These are phyloP conservation scores for Pomacea canaliculata DNA, from an alignment of 2,888 invertebrate species.

Conservation along the genomic window DNA sequence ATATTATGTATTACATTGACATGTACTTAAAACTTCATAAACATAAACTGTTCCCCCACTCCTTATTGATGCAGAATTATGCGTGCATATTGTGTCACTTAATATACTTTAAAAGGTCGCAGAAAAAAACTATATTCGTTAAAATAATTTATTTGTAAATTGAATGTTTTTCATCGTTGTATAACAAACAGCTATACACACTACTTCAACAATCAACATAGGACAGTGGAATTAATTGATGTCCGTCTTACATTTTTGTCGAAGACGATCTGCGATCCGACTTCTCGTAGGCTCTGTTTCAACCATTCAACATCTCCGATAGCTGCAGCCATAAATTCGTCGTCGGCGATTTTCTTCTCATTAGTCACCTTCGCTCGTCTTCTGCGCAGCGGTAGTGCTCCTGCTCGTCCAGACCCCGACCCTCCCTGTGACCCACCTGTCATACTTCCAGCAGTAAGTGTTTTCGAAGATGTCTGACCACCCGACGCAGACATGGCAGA, in stretches of 20 bases:
- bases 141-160: too few relatives aligned
- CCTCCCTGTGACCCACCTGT: slow-evolving; percentile 13
- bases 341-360: slow-evolving; percentile 65
- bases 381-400: slow-evolving; percentile 29
- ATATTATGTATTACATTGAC: too few relatives aligned
- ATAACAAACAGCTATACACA: too few relatives aligned
- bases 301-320: slow-evolving; percentile 70
- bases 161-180: too few relatives aligned
- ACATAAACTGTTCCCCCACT: too few relatives aligned
- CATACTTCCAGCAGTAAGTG: neutral
- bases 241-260: slow-evolving; percentile 66
- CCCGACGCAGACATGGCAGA: slow-evolving; percentile 22
- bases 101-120: too few relatives aligned
- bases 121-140: too few relatives aligned
- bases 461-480: slow-evolving; percentile 21
- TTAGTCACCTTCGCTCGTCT: slow-evolving; percentile 46
- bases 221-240: too few relatives aligned
- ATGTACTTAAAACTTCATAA: too few relatives aligned
- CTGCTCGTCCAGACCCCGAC: slow-evolving; percentile 12
- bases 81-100: too few relatives aligned
- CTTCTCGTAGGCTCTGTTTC: slow-evolving; percentile 64
- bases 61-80: too few relatives aligned
- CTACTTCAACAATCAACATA: too few relatives aligned
- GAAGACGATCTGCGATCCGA: slow-evolving; percentile 57
- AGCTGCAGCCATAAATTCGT: slow-evolving; percentile 70